A percentile compares a stretch with the other conserved stretches of the same genome.
phyloP scores from a whole-genome alignment of 2,113 vertebrate genomes.

The Chaetodon auriga region DNA sequence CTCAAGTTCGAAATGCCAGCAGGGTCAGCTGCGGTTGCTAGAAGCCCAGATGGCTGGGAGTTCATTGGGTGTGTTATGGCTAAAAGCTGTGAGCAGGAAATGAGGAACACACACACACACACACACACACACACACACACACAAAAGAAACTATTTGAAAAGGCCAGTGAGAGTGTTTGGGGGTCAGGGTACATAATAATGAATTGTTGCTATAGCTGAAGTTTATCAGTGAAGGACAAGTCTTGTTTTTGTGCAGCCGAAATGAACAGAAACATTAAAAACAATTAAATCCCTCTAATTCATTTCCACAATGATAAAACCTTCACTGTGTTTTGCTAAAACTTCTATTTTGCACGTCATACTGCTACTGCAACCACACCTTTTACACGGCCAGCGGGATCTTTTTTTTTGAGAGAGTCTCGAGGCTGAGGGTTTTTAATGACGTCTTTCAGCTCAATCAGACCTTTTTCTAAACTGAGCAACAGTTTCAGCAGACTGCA shows the following conservation, averaged over 20 bases:
- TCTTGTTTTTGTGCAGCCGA: slow-evolving; percentile 18
- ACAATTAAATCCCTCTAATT: neutral
- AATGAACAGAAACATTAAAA: neutral
- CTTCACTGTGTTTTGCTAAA: neutral
- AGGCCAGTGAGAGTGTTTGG: neutral
- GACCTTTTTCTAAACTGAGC: slow-evolving; percentile 34
- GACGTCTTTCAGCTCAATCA: slow-evolving; percentile 67
- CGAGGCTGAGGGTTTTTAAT: slow-evolving; percentile 46
- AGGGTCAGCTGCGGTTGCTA: slow-evolving; percentile 43
- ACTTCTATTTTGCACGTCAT: neutral
- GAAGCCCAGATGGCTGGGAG: slow-evolving; percentile 3
- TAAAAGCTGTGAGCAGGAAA: slow-evolving; percentile 24
- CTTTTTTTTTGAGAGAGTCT: slow-evolving; percentile 8
- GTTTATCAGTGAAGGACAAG: slow-evolving; percentile 15
- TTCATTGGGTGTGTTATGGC: neutral
- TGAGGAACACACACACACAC: slow-evolving; percentile 9
- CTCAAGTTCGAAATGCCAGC: slow-evolving; percentile 68
- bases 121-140: no score
- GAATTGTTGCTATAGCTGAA: neutral
- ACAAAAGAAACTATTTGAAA: slow-evolving; percentile 12
- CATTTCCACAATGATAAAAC: neutral
- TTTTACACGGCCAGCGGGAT: neutral
- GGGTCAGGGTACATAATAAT: slow-evolving; percentile 24
- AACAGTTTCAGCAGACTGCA: neutral
- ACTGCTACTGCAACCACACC: neutral